Base-by-base conservation (phyloP, 2,797 vertebrate species). In the Hirundo rustica region DNA sequence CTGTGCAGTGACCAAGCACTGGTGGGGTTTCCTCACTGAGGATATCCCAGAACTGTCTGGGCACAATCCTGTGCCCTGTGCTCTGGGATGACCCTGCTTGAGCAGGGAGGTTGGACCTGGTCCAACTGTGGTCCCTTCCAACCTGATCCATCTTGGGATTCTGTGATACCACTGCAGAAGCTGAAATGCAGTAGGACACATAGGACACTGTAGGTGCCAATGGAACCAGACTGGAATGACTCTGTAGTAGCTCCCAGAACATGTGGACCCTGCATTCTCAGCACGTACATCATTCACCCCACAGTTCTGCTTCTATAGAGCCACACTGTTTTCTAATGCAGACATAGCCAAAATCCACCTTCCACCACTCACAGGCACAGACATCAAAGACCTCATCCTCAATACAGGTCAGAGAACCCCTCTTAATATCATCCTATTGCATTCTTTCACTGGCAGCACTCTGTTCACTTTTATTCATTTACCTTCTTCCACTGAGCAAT, bases 1-100 rank as follows among this genome's bases (percentile, higher is more conserved):
- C 50, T 50, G 66, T 2, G 42, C 34, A 42, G 32, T 27, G 50
- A 36, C 30, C 0, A 0, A 21, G 12, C 30, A 1, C 30, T 55
- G 65, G 2, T 10, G 19, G 36, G 23, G 15, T 50, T 5, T 36
- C 65, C 26, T 78, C 50, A 13, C 17, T 27, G 58, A 15, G 0
- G 13, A 32, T 65, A 50, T 57, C 65, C 58, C 66, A 72, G 67
- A 57, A 0, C 2, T 7, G 3, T 12, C 34, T 36, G 30, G 21
- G 7, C 6, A 36, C 21, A 42, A 8, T 5, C 15, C 47, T 16
- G 7, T 47, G 29, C 53, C 21, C 6, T 40, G 54, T 27, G 40
- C 30, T 61, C 40, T 67, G 62, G 55, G 27, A 20, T 75, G 32
- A 0, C 10, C 27, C 48, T 62, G 26, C 6, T 20, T 0, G 34